Conservation (phyloP, 2,113 vertebrate genomes). For the Hystrix cristata region DNA sequence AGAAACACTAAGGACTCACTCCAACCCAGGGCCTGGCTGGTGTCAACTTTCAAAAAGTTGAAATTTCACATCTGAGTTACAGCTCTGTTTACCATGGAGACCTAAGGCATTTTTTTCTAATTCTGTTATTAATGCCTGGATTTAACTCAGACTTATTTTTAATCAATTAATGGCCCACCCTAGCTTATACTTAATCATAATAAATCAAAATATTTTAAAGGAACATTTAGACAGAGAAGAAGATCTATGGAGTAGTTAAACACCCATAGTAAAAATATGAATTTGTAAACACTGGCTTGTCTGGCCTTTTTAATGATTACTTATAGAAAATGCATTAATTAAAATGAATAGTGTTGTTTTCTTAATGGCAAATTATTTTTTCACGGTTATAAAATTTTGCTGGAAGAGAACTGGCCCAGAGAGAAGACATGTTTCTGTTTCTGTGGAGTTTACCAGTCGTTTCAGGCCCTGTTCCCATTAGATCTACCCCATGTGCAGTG, state of each 20-base stretch:
- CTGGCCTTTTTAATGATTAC: constrained; percentile 55
- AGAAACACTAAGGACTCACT: not conserved
- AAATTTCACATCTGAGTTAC: not conserved
- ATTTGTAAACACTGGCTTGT: constrained; percentile 60
- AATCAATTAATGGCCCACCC: constrained; percentile 53
- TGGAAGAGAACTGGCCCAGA: not conserved
- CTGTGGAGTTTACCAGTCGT: constrained; percentile 3
- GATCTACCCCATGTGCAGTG: not conserved
- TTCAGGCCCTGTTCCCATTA: not conserved
- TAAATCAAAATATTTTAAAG: constrained; percentile 72
- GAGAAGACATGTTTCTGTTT: not conserved
- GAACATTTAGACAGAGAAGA: not conserved
- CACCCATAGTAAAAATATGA: constrained; percentile 45
- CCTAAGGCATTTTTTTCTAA: not conserved
- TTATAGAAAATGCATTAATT: constrained; percentile 65
- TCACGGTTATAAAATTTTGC: not conserved
- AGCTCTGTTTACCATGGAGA: not conserved
- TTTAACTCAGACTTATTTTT: constrained; percentile 70
- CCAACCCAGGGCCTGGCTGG: not conserved
- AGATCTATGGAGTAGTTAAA: constrained; percentile 65
- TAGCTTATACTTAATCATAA: constrained; percentile 36
- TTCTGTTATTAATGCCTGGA: not conserved
- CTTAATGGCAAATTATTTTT: constrained; percentile 53
- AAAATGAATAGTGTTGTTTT: constrained; percentile 47
- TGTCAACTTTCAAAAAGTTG: constrained; percentile 25